A percentile compares a stretch with the other conserved stretches of the same genome.
Evolutionary conservation across 2,113 vertebrate species (phyloP).

Genomic region (Calidris pygmaea): DNA sequence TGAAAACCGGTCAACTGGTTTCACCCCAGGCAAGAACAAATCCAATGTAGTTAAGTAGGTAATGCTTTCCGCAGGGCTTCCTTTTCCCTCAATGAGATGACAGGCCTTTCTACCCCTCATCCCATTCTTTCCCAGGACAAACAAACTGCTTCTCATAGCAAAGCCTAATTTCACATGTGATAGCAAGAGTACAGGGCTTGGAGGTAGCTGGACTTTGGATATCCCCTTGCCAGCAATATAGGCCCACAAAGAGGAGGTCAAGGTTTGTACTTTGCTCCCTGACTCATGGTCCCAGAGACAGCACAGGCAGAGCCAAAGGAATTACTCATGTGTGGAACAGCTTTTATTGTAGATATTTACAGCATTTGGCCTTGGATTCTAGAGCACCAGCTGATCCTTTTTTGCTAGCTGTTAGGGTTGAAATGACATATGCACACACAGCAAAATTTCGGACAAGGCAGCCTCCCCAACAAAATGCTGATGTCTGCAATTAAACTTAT

Average conservation of each 20-base stretch:
- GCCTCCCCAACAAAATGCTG: slow-evolving; percentile 32
- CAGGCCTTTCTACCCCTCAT: neutral
- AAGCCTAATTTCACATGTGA: neutral
- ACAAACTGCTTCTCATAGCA: neutral
- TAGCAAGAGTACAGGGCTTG: neutral
- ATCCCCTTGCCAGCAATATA: neutral
- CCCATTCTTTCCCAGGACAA: neutral
- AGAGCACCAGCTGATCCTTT: slow-evolving; percentile 49
- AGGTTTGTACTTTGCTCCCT: neutral
- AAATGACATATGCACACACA: slow-evolving; percentile 8
- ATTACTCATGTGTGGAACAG: slow-evolving; percentile 15
- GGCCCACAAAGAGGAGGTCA: neutral
- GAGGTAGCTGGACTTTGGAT: neutral
- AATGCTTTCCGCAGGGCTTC: neutral
- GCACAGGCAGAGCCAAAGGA: slow-evolving; percentile 8
- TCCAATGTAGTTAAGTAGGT: neutral
- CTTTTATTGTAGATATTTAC: slow-evolving; percentile 9
- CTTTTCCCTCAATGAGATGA: neutral
- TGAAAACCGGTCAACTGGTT: neutral
- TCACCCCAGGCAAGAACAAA: neutral
- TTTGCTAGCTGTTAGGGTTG: slow-evolving; percentile 32
- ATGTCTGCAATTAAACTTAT: slow-evolving; percentile 50
- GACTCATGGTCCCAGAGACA: neutral
- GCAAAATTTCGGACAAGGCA: slow-evolving; percentile 8
- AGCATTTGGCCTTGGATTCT: slow-evolving; percentile 15